Conservation (phyloP, 2,113 vertebrate genomes). For the Acanthisitta chloris region DNA sequence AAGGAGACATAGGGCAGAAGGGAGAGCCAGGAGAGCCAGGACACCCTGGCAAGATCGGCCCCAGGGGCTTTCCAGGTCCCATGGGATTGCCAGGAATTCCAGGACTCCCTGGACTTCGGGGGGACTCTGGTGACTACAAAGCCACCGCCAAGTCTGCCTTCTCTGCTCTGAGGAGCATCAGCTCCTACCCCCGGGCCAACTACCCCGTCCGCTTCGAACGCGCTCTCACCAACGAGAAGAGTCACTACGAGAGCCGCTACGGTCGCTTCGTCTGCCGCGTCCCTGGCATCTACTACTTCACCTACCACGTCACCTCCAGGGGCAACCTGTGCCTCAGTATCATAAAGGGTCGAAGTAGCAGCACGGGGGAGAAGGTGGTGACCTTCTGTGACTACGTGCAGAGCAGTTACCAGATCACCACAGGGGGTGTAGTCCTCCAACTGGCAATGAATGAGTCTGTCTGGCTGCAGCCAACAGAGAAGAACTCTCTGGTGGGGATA, state of each 20-base stretch:
- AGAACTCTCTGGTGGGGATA: slow-evolving; percentile 64
- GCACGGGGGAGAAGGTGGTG: slow-evolving; percentile 34
- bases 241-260: slow-evolving; percentile 51
- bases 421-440: slow-evolving; percentile 73
- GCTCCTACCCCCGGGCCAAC: background rate
- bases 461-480: slow-evolving; percentile 69
- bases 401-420: slow-evolving; percentile 72
- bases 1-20: slow-evolving; percentile 52
- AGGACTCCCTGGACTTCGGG: slow-evolving; percentile 59
- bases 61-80: slow-evolving; percentile 45
- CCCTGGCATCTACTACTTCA: slow-evolving; percentile 81
- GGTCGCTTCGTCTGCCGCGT: slow-evolving; percentile 73
- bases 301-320: slow-evolving; percentile 77
- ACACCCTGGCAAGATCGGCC: slow-evolving; percentile 75
- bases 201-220: slow-evolving; percentile 69
- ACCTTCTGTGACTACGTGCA: slow-evolving; percentile 75
- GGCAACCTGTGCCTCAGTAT: slow-evolving; percentile 74
- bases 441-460: slow-evolving; percentile 50
- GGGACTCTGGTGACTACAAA: slow-evolving; percentile 65
- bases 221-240: slow-evolving; percentile 1
- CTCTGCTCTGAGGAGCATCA: slow-evolving; percentile 52
- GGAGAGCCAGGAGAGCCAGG: slow-evolving; percentile 69
- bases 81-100: slow-evolving; percentile 41
- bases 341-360: slow-evolving; percentile 29
- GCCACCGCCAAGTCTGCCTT: slow-evolving; percentile 66